Conservation (phyloP, 2,888 invertebrate species). For the Amiota minor region DNA sequence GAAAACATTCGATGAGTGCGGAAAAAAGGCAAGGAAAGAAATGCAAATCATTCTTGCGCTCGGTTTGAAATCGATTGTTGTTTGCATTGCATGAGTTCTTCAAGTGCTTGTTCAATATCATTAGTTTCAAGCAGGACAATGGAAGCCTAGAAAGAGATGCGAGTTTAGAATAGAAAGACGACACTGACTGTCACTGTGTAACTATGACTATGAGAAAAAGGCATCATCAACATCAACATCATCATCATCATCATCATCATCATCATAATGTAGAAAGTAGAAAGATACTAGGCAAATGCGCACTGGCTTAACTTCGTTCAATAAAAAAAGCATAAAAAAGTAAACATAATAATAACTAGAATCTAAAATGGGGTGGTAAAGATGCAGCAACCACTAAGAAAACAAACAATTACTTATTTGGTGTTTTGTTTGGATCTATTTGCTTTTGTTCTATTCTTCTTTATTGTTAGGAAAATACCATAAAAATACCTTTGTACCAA, state of each 20-base stretch:
- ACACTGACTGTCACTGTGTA: no score
- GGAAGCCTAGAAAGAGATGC: neutral
- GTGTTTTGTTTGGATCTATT: constrained; percentile 1
- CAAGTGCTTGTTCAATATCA: constrained; percentile 66
- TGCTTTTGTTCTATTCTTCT: neutral
- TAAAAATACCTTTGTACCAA: neutral
- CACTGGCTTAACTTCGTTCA: no score
- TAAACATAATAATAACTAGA: neutral
- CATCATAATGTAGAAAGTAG: no score
- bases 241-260: no score
- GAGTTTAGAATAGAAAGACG: constrained; percentile 10
- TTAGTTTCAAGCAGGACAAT: constrained; percentile 46
- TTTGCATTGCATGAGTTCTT: constrained; percentile 65
- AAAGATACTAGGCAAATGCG: no score
- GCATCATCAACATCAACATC: no score
- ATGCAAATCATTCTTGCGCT: constrained; percentile 33
- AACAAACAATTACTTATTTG: neutral
- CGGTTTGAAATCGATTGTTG: constrained; percentile 62
- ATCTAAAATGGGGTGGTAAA: constrained; percentile 27
- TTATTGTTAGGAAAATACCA: constrained; percentile 1
- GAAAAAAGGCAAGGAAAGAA: constrained; percentile 31
- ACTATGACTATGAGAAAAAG: no score
- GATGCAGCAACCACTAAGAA: constrained; percentile 4
- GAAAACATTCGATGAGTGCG: constrained; percentile 34
- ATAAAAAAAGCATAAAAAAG: no score